A percentile compares a stretch with the other conserved stretches of the same genome.
Conservation (phyloP, 2,888 invertebrate species). For the Euphydryas editha region DNA sequence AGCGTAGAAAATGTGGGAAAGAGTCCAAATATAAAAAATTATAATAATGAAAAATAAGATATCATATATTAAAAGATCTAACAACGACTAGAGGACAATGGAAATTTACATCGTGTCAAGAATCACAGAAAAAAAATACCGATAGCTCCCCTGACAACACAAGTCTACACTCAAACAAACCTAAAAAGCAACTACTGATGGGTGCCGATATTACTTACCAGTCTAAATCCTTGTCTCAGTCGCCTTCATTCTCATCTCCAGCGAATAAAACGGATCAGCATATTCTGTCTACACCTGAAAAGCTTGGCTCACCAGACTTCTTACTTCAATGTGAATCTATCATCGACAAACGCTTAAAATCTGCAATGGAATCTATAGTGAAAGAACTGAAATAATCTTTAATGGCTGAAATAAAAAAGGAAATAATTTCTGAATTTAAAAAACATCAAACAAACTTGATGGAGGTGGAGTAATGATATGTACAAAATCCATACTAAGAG, state of each 20-base stretch:
- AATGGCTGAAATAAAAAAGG: no score
- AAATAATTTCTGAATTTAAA: no score
- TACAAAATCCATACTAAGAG: not conserved
- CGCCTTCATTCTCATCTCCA: constrained; percentile 2
- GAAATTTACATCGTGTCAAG: constrained; percentile 2
- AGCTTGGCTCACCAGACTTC: no score
- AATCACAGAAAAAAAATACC: not conserved
- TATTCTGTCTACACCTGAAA: no score
- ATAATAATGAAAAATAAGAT: no score
- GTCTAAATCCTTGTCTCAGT: not conserved
- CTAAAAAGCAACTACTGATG: not conserved
- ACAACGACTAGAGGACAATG: constrained; percentile 5
- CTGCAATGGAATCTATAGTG: no score
- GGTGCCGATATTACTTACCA: not conserved
- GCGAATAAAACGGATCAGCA: not conserved
- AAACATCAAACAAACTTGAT: not conserved
- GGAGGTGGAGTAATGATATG: constrained; percentile 5
- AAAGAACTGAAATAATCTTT: no score
- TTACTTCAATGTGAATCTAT: no score
- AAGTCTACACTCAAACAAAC: not conserved
- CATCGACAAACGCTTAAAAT: no score
- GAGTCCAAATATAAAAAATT: no score
- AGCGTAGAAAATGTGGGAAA: no score
- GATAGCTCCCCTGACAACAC: not conserved
- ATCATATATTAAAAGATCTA: not conserved